Evolutionary conservation across 2,888 invertebrate species (phyloP).

Genomic region (Limnephilus marmoratus): DNA sequence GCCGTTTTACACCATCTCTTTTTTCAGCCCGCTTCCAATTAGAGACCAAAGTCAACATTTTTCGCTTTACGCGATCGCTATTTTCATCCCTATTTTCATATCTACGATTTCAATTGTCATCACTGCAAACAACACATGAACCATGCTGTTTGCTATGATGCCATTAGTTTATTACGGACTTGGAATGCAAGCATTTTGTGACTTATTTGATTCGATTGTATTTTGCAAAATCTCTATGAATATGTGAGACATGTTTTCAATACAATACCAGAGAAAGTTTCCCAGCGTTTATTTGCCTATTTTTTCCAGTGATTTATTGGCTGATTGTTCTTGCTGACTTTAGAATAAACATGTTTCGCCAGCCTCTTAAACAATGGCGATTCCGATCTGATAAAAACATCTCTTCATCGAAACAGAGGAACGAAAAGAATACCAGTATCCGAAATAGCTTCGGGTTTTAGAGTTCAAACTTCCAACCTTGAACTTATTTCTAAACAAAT

Average conservation of each 20-base stretch:
- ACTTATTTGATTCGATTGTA: not conserved
- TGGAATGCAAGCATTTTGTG: not conserved
- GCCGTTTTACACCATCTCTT: no score
- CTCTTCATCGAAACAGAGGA: not conserved
- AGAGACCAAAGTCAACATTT: no score
- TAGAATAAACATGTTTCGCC: slow-evolving; percentile 16
- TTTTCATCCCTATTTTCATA: no score
- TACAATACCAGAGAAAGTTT: not conserved
- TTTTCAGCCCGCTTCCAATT: no score
- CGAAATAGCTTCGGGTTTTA: not conserved
- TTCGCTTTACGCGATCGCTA: no score
- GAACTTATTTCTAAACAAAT: not conserved
- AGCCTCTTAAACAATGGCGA: not conserved
- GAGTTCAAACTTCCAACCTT: not conserved
- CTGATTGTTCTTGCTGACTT: not conserved
- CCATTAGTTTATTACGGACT: not conserved
- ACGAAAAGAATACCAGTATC: not conserved
- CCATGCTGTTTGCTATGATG: no score
- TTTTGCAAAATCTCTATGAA: not conserved
- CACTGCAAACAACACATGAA: no score
- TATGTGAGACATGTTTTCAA: not conserved
- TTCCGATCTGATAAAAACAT: not conserved
- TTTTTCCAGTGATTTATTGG: not conserved
- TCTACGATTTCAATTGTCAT: no score
- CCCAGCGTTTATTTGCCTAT: not conserved